These are phyloP conservation scores for Gallinago stenura DNA, from an alignment of 2,797 vertebrate genomes.

Conservation along the genomic window DNA sequence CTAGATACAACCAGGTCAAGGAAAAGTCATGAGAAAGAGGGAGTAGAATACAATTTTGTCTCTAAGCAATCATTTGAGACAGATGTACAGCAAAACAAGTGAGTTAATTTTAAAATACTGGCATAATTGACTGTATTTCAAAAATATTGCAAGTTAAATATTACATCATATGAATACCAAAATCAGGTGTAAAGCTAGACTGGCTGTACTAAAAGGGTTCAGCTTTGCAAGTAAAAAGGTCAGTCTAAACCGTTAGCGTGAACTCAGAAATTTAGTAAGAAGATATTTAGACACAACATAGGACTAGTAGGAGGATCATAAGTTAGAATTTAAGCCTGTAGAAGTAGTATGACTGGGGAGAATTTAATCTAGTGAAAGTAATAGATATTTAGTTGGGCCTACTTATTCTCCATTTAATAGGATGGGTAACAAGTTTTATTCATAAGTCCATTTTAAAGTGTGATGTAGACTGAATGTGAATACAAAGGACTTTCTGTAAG, in stretches of 20 bases:
- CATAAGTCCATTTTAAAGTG: not conserved
- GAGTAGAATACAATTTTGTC: conserved; percentile 94
- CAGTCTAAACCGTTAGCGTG: not conserved
- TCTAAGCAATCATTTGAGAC: conserved; percentile 90
- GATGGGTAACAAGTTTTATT: not conserved
- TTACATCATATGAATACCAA: not conserved
- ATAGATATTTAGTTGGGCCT: not conserved
- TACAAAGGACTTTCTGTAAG: not conserved
- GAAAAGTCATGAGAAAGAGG: conserved; percentile 91
- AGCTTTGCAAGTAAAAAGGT: not conserved
- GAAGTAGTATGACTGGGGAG: not conserved
- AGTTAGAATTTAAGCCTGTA: not conserved
- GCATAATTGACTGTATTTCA: not conserved
- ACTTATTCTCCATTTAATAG: not conserved
- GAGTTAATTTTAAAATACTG: conserved; percentile 42
- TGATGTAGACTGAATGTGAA: not conserved
- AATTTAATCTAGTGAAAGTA: not conserved
- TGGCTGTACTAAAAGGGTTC: not conserved
- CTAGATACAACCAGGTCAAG: conserved; percentile 91
- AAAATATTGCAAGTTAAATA: not conserved
- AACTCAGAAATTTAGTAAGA: not conserved
- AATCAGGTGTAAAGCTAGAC: not conserved
- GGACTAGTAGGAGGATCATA: not conserved
- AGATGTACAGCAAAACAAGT: conserved; percentile 90
- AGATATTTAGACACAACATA: not conserved